Evolutionary conservation across 2,888 invertebrate genomes (phyloP), one percentile per base, ranked within the genome.

Genomic region (Tetragnatha montana): DNA sequence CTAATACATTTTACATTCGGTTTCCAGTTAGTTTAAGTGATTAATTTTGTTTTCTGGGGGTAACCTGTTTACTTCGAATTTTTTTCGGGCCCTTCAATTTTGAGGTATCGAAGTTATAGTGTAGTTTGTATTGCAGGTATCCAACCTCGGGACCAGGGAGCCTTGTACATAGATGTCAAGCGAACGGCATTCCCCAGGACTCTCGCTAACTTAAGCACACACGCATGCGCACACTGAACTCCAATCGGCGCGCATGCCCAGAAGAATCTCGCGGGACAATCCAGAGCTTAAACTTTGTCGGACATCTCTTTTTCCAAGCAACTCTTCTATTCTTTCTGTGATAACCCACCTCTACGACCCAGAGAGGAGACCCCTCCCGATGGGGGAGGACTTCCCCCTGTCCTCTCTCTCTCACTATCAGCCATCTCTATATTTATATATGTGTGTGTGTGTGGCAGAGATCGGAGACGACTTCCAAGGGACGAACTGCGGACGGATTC

Each of bases 301-400:
- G 69, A 83, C 78, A 80, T 86, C 60, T 82, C 73, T 88, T 76
- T 84, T 82, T 82, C 74, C 84, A 81, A 89, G 78, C 81, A 88
- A 88, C 78, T 88, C 80, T 89, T 89, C 89, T 69, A 89, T 89
- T 89, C 84, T 89, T 89, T 89, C 89, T 89, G 89, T 89, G 89
- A 89, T 89, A 89, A 80, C 89, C 89, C 84, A 81, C 89, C 89
- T 84, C 79, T 73, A 60, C 60, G 22, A 82, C 83, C 75, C 60
- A 60, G 35, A 70, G 69, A 81, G 70, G 69, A 70, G 69, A n/a
- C 78, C 19, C 68, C 35, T 21, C 69, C 80, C 80, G 12, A 73
- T n/a, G 12, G 73, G 73, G 73, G 21, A 19, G 73, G 73, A n/a
- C 73, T 4, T 17, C 80, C 12, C 17, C 60, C 10, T 70, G 35